A percentile compares a stretch with the other conserved stretches of the same genome.
Conservation (phyloP, 2,888 invertebrate species). For the Eupithecia exiguata region DNA sequence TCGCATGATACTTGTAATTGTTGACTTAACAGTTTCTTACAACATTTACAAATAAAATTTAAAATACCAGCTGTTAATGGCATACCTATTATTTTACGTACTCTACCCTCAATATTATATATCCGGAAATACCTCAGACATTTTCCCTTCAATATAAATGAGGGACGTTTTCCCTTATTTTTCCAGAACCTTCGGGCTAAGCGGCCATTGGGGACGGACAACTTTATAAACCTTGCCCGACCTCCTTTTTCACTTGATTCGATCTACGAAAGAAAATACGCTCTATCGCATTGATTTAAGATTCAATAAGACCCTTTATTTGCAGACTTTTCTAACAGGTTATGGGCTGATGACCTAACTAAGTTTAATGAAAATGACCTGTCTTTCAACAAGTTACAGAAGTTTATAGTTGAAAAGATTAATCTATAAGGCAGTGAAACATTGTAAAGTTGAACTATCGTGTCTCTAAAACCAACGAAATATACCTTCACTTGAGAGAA, state of each 20-base stretch:
- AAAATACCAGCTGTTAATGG: background rate
- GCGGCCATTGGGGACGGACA: slow-evolving; percentile 71
- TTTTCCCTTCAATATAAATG: slow-evolving; percentile 75
- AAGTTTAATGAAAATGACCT: background rate
- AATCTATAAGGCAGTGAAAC: background rate
- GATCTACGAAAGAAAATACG: slow-evolving; percentile 11
- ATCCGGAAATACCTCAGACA: slow-evolving; percentile 48
- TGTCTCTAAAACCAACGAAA: slow-evolving; percentile 46
- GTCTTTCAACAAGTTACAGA: background rate
- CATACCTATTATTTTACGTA: background rate
- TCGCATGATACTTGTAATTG: background rate
- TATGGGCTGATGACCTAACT: background rate
- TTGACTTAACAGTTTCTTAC: background rate
- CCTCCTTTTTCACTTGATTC: slow-evolving; percentile 43
- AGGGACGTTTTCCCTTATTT: slow-evolving; percentile 73
- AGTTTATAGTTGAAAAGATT: background rate
- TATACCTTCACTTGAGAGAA: slow-evolving; percentile 61
- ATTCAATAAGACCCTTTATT: background rate
- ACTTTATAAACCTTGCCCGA: slow-evolving; percentile 62
- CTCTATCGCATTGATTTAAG: slow-evolving; percentile 3
- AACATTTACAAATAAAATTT: background rate
- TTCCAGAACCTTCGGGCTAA: slow-evolving; percentile 67
- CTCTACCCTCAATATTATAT: slow-evolving; percentile 21
- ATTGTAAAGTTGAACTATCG: background rate
- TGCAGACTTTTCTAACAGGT: background rate